Conservation (phyloP, 2,888 invertebrate species). For the Drosophila demipolita region DNA sequence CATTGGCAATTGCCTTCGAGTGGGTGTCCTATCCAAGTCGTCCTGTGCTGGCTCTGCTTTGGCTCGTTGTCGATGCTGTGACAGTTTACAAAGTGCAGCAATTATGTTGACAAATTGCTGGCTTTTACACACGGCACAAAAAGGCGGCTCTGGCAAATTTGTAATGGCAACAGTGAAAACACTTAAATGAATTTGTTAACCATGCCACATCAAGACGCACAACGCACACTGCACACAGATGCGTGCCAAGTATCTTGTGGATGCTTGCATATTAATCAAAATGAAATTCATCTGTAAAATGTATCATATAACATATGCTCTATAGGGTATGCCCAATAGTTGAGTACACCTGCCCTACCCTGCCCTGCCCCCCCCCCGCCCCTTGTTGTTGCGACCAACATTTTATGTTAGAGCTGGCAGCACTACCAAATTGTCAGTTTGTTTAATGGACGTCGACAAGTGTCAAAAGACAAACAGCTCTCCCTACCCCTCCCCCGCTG, state of each 20-base stretch:
- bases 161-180: constrained; percentile 65
- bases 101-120: constrained; percentile 82
- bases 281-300: constrained; percentile 10
- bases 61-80: constrained; percentile 53
- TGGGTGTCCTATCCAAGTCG: constrained; percentile 43
- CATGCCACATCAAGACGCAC: constrained; percentile 30
- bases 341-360: background rate
- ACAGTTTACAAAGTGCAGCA: constrained; percentile 82
- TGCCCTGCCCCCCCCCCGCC: background rate
- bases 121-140: constrained; percentile 58
- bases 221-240: constrained; percentile 16
- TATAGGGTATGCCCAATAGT: constrained; percentile 15
- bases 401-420: constrained; percentile 18
- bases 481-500: background rate
- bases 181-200: constrained; percentile 74
- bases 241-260: constrained; percentile 37
- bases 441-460: constrained; percentile 65
- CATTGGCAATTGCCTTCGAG: constrained; percentile 38
- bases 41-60: constrained; percentile 9
- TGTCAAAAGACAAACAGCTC: constrained; percentile 46
- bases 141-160: constrained; percentile 49
- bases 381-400: background rate
- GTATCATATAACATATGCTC: background rate
- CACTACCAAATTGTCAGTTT: constrained; percentile 64
- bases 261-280: constrained; percentile 50